Conservation (phyloP, 1,140 invertebrate genomes). For the Zaprionus davidi region DNA sequence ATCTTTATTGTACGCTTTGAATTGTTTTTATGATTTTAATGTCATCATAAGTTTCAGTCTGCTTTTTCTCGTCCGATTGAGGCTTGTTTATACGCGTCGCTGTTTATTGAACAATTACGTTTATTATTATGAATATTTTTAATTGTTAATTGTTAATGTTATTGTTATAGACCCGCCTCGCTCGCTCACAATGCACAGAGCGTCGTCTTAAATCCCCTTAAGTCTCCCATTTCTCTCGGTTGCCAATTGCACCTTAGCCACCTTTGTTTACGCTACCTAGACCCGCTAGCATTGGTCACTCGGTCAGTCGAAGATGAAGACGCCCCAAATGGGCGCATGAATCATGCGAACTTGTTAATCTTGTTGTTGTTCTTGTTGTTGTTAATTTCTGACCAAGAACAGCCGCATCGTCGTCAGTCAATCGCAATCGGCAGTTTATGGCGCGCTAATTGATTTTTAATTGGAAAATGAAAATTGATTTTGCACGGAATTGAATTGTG, state of each 20-base stretch:
- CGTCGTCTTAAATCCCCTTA: slow-evolving; percentile 38
- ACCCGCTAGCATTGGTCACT: neutral
- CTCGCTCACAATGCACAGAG: slow-evolving; percentile 43
- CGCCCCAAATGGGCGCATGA: slow-evolving; percentile 29
- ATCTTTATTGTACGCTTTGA: slow-evolving; percentile 79
- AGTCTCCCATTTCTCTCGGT: slow-evolving; percentile 8
- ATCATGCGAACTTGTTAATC: slow-evolving; percentile 14
- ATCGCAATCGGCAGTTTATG: slow-evolving; percentile 63
- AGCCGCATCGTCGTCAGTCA: slow-evolving; percentile 54
- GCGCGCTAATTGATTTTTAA: slow-evolving; percentile 73
- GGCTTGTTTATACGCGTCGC: slow-evolving; percentile 73
- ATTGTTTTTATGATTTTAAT: slow-evolving; percentile 83
- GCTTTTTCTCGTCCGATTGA: slow-evolving; percentile 65
- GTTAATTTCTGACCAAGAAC: slow-evolving; percentile 20
- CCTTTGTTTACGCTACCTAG: neutral
- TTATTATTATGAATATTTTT: slow-evolving; percentile 81
- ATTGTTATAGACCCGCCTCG: slow-evolving; percentile 63
- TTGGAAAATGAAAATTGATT: slow-evolving; percentile 70
- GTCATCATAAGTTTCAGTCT: slow-evolving; percentile 79
- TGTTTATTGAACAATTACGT: slow-evolving; percentile 81
- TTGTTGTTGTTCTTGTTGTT: neutral
- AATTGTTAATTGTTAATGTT: slow-evolving; percentile 81
- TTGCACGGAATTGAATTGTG: slow-evolving; percentile 71
- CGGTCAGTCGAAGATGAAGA: slow-evolving; percentile 18
- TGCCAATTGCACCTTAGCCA: slow-evolving; percentile 1